A percentile compares a stretch with the other conserved stretches of the same genome.
Evolutionary conservation across 2,888 invertebrate genomes (phyloP).

Genomic region (Ecdyonurus torrentis): DNA sequence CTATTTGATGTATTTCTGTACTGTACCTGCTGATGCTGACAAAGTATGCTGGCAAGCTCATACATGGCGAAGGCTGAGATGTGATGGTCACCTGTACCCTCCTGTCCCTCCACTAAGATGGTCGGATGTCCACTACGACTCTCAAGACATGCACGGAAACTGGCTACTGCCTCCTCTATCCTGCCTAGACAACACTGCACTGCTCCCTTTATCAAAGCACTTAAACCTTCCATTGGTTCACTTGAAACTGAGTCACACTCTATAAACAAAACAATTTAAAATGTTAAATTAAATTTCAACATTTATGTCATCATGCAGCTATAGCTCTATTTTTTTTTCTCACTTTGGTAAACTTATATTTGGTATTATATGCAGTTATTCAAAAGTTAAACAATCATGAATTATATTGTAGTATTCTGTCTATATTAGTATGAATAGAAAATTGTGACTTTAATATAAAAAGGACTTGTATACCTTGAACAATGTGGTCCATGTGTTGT

Average conservation of each 20-base stretch:
- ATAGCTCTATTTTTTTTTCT: too few species aligned
- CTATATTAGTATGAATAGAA: not conserved
- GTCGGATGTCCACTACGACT: conserved; percentile 17
- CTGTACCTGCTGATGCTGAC: conserved; percentile 26
- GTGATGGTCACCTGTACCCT: conserved; percentile 26
- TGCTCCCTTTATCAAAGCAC: conserved; percentile 34
- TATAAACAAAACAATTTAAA: too few species aligned
- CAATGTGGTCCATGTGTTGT: conserved; percentile 25
- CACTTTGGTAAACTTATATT: not conserved
- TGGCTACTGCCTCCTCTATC: conserved; percentile 22
- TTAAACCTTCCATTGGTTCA: conserved; percentile 38
- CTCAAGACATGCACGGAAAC: conserved; percentile 26
- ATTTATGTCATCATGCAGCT: too few species aligned
- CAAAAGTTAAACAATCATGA: not conserved
- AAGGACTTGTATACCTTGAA: conserved; percentile 29
- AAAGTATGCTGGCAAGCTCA: conserved; percentile 38
- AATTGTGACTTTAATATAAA: not conserved
- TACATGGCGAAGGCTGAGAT: conserved; percentile 46
- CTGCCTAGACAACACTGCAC: conserved; percentile 29
- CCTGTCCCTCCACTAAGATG: conserved; percentile 14
- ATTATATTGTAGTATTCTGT: not conserved
- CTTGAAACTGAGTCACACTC: conserved; percentile 23
- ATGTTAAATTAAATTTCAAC: too few species aligned
- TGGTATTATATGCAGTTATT: not conserved
- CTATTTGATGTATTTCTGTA: too few species aligned